Evolutionary conservation across 2,888 invertebrate genomes (phyloP).

Genomic region (Plutella xylostella): DNA sequence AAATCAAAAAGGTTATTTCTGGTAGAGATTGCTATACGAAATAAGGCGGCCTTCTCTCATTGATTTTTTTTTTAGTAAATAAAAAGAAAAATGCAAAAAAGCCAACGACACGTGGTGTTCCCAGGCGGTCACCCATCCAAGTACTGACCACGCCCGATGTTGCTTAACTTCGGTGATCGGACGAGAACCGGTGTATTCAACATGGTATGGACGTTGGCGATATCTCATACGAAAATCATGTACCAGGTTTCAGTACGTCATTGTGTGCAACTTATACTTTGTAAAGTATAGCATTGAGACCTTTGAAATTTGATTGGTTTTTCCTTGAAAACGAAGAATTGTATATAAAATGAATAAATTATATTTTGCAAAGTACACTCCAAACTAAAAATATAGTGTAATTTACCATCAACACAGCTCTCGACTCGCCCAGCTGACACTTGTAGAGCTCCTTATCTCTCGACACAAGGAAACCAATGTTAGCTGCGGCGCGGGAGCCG

Average conservation of each 20-base stretch:
- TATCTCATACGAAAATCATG: no score
- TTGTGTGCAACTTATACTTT: no score
- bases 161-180: slow-evolving; percentile 21
- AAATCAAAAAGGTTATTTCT: neutral
- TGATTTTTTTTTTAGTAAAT: no score
- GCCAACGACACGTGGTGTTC: slow-evolving; percentile 35
- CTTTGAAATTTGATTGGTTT: neutral
- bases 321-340: neutral
- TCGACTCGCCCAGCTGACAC: slow-evolving; percentile 56
- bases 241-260: no score
- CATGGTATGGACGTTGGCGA: slow-evolving; percentile 42
- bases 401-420: slow-evolving; percentile 49
- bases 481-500: slow-evolving; percentile 27
- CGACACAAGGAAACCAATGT: slow-evolving; percentile 50
- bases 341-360: no score
- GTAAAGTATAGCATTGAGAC: no score
- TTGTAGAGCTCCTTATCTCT: slow-evolving; percentile 56
- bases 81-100: no score
- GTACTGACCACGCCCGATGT: slow-evolving; percentile 20
- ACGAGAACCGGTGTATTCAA: slow-evolving; percentile 28
- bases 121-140: slow-evolving; percentile 33
- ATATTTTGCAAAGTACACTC: no score
- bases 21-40: neutral
- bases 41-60: no score
- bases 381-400: no score